These are phyloP conservation scores for Petrophora chlorosata DNA, from an alignment of 2,888 invertebrate species.

Conservation along the genomic window DNA sequence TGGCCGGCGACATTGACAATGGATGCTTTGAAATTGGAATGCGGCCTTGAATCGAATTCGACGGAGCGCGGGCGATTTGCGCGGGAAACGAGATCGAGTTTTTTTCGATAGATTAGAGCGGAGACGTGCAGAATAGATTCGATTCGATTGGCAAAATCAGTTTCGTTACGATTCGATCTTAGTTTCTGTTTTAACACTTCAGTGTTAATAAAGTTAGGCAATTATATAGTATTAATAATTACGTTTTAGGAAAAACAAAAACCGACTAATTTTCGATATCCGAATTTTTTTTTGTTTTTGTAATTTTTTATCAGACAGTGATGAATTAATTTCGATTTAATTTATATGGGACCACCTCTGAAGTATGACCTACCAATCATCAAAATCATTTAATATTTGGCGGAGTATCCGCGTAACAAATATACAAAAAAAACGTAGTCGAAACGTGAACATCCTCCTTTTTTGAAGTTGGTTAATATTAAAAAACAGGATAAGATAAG, in stretches of 20 bases:
- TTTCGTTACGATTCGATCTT: constrained; percentile 36
- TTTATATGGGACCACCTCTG: no score
- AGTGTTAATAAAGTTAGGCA: neutral
- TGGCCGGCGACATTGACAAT: constrained; percentile 78
- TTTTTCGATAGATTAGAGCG: constrained; percentile 49
- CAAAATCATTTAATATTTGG: no score
- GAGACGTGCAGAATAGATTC: constrained; percentile 55
- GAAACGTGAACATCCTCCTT: no score
- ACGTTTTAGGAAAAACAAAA: neutral
- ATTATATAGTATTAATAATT: neutral
- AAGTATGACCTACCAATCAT: no score
- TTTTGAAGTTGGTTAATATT: no score
- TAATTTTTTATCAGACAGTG: no score
- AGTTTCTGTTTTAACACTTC: constrained; percentile 17
- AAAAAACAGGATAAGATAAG: no score
- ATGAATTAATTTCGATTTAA: no score
- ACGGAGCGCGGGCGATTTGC: constrained; percentile 61
- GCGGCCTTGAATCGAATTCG: constrained; percentile 79
- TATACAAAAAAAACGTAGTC: no score
- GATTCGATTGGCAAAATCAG: constrained; percentile 47
- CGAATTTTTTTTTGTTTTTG: no score
- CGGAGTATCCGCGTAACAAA: no score
- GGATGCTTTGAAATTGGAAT: constrained; percentile 75
- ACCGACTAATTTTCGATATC: no score
- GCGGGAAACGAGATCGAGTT: constrained; percentile 66